phyloP scores from a whole-genome alignment of 2,888 invertebrate genomes.

The Amphiduros pacificus region DNA sequence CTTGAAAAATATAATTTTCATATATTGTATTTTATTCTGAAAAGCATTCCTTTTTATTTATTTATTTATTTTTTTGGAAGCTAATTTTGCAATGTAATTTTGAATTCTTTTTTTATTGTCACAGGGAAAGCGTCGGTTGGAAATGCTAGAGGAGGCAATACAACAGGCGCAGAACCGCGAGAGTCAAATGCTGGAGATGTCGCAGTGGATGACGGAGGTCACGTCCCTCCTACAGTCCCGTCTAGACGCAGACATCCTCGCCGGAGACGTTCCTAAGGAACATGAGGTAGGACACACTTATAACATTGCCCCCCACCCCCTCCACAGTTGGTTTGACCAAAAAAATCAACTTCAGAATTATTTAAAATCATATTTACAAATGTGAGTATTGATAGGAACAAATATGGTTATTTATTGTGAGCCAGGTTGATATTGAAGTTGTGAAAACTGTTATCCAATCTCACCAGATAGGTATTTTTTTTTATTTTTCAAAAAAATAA shows the following conservation, averaged over 20 bases:
- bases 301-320: no score
- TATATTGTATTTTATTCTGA: no score
- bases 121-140: constrained; percentile 68
- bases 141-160: constrained; percentile 71
- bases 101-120: neutral
- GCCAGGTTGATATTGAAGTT: no score
- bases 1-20: neutral
- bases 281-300: constrained; percentile 55
- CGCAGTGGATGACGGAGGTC: constrained; percentile 55
- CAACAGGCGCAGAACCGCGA: constrained; percentile 78
- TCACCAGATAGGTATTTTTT: no score
- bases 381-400: no score
- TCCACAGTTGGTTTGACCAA: no score
- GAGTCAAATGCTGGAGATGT: constrained; percentile 67
- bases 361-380: no score
- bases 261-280: constrained; percentile 79
- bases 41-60: no score
- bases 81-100: neutral
- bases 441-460: no score
- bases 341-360: no score
- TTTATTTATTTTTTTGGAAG: neutral
- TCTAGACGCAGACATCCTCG: constrained; percentile 76
- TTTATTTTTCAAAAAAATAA: no score
- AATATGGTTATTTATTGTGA: no score
- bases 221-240: constrained; percentile 63